phyloP scores from a whole-genome alignment of 2,113 vertebrate species.

The Menidia beryllina region DNA sequence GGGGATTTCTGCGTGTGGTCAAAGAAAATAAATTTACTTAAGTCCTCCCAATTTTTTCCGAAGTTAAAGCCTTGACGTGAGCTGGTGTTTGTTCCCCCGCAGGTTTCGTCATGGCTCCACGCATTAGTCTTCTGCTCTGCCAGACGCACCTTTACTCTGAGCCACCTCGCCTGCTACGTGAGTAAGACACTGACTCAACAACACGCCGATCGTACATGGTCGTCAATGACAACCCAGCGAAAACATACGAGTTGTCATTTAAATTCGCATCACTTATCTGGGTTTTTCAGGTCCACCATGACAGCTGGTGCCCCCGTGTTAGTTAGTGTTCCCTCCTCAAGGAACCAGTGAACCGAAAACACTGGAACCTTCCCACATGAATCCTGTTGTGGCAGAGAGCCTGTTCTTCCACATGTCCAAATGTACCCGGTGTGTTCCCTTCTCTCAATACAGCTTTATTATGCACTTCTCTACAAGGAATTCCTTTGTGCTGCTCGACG shows the following conservation, averaged over 20 bases:
- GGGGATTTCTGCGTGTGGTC: neutral
- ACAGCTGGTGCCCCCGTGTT: neutral
- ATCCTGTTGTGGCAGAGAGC: neutral
- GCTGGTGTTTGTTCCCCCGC: neutral
- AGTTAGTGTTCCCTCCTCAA: neutral
- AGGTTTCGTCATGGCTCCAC: neutral
- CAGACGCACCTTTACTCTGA: slow-evolving; percentile 10
- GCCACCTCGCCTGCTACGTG: neutral
- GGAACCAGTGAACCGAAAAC: neutral
- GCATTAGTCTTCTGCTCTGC: neutral
- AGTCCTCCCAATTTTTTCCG: neutral
- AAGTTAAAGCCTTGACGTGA: too few species aligned
- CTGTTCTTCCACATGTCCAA: neutral
- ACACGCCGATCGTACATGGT: slow-evolving; percentile 5
- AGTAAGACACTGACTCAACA: slow-evolving; percentile 19
- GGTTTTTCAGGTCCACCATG: neutral
- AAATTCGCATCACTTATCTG: slow-evolving; percentile 19
- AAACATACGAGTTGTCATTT: neutral
- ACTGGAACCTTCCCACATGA: neutral
- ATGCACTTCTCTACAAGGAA: neutral
- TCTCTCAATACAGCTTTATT: neutral
- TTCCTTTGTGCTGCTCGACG: neutral
- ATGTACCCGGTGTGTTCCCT: neutral
- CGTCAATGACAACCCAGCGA: neutral
- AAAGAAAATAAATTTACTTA: neutral